Evolutionary conservation across 2,113 vertebrate species (phyloP), one percentile per base, ranked within the genome.

Genomic region (Opisthocomus hoazin): DNA sequence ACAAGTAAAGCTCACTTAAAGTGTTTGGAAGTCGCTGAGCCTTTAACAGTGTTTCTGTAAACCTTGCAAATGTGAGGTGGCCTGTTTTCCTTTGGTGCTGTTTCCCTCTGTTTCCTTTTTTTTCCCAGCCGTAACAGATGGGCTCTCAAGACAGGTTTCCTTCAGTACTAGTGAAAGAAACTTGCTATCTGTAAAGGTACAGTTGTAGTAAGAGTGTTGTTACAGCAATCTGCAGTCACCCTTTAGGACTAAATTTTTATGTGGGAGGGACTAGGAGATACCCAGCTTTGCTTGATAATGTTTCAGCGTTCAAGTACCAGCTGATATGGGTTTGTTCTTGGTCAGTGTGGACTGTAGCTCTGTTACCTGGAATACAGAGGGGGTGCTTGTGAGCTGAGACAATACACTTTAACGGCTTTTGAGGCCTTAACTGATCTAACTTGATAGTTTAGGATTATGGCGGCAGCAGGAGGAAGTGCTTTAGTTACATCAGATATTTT

Each of bases 51-150:
- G 32, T 46, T 57, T 23, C 32, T 50, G 3, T 61, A 65, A 79
- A 46, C 12, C 2, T 50, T 26, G 16, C 8, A 12, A 45, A 2
- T 30, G 2, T 0, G 14, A 21, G 30, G 2, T 9, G 22, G 9
- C 12, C 18, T 30, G 10, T 24, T 24, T 63, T 73, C 36, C 1
- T 0, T 63, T 66, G 32, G 37, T 14, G 48, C 36, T 6, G 17
- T 64, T 86, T 50, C 20, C 16, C 18, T 16, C 17, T 45, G 14
- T 45, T 32, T 34, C n/a, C n/a, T 30, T 18, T 69, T 82, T 30
- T 60, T 9, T 6, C 12, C 14, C 4, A 13, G 2, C 5, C 6
- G 0, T 36, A 66, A 17, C 21, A 65, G 23, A n/a, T 39, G 20
- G 29, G 10, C 69, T 77, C 29, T 73, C 19, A 32, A 4, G 14